Evolutionary conservation across 2,113 vertebrate species (phyloP).

Genomic region (Myodes glareolus): DNA sequence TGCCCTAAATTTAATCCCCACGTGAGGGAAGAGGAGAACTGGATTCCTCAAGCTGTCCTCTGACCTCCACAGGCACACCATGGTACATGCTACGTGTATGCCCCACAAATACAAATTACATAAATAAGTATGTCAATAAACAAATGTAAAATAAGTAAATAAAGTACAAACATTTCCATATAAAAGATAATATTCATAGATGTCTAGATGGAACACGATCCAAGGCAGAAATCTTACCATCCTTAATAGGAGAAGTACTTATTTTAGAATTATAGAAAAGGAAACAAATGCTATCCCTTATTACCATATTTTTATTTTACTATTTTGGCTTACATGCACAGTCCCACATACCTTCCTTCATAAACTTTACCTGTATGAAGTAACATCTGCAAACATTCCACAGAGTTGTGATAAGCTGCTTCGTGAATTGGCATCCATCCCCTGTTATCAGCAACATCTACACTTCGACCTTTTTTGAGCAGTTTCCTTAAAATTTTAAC

Average conservation of each 20-base stretch:
- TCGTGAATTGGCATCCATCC: slow-evolving; percentile 96
- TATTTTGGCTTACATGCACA: background rate
- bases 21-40: background rate
- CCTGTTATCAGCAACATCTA: slow-evolving; percentile 94
- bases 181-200: slow-evolving; percentile 22
- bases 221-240: slow-evolving; percentile 8
- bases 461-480: slow-evolving; percentile 87
- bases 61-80: background rate
- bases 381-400: slow-evolving; percentile 89
- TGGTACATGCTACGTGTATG: background rate
- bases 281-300: slow-evolving; percentile 28
- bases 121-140: background rate
- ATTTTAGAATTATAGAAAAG: slow-evolving; percentile 38
- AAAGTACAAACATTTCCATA: background rate
- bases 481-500: slow-evolving; percentile 86
- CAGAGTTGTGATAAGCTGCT: slow-evolving; percentile 90
- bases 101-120: background rate
- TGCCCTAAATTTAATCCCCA: background rate
- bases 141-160: background rate
- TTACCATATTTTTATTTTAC: background rate
- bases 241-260: slow-evolving; percentile 3
- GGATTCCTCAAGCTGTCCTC: background rate
- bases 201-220: background rate
- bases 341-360: background rate
- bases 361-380: slow-evolving; percentile 86